Percentiles rank a stretch among this genome's conserved stretches.
phyloP scores from a whole-genome alignment of 2,113 vertebrate species.

The Sceloporus undulatus region DNA sequence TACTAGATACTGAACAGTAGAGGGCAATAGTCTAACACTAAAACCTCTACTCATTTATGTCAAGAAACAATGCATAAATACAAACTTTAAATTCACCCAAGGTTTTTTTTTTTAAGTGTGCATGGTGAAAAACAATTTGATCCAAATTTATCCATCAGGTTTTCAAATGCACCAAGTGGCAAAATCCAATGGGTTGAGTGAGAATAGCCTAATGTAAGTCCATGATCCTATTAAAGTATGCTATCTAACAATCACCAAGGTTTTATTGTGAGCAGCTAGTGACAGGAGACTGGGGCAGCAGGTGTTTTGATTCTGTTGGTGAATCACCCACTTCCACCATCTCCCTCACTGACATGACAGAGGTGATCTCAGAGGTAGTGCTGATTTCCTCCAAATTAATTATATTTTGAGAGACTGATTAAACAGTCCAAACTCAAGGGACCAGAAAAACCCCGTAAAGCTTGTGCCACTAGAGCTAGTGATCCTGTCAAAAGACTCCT shows the following conservation, averaged over 20 bases:
- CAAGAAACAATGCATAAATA: not conserved
- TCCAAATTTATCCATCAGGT: not conserved
- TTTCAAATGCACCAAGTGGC: not conserved
- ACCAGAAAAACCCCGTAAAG: too few relatives aligned
- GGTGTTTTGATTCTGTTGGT: not conserved
- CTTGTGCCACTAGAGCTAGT: too few relatives aligned
- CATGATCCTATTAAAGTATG: not conserved
- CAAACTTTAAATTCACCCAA: not conserved
- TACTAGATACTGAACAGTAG: conserved; percentile 43
- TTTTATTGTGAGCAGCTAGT: not conserved
- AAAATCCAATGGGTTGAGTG: not conserved
- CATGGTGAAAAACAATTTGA: not conserved
- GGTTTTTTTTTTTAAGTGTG: conserved; percentile 2
- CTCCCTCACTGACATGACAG: not conserved
- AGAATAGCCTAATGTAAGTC: not conserved
- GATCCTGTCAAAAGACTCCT: too few relatives aligned
- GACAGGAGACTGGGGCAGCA: not conserved
- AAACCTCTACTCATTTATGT: not conserved
- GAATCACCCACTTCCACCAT: not conserved
- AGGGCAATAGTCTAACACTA: conserved; percentile 65
- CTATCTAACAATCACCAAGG: not conserved
- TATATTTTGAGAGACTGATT: not conserved
- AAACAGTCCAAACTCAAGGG: too few relatives aligned
- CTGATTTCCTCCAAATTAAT: not conserved
- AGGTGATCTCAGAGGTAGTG: not conserved